Base-by-base conservation (phyloP, 2,888 invertebrate genomes). In the Alloplasta piceator region DNA sequence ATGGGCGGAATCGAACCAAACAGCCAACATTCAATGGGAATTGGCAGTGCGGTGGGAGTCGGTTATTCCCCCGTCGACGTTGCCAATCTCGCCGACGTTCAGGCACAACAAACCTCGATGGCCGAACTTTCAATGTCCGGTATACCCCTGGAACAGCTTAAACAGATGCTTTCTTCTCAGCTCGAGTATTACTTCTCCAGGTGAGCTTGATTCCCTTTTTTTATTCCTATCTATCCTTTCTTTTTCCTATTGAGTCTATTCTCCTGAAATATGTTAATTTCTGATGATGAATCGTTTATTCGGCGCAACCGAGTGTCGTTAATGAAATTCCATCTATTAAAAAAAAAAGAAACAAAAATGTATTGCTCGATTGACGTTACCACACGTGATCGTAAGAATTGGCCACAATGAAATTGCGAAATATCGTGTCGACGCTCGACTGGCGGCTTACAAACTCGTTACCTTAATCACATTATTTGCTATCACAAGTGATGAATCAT, bases 141-240 rank as follows among this genome's bases (percentile, higher is more conserved):
- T 83, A 94, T 95, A 89, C 94, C 96, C 83, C 93, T 96, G 90
- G 96, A 96, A 86, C 95, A 96, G 92, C 93, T 97, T 61, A 96
- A 96, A 92, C 95, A 95, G 89, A 94, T 96, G 94, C 94, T 98
- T 89, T 96, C 96, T 86, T 94, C 95, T 75, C 97, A 97, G 92
- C 94, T 98, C 89, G 97, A 98, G 93, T 97, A 97, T 92, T 98
- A 97, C 93, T 97, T 98, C 93, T 97, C 97, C 89, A 95, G 97
- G 97, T 97, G 91, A 89, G 52, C 55, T 14, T 39, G 9, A 9
- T 78, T 82, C 72, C 80, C 82, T 88, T 67, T 82, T 71, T 83
- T 79, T 92, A 93, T 12, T 78, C 83, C 76, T 87, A 68, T n/a
- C n/a, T 80, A 78, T 82, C 80, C 92, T 93, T 16, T 73, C 14